These are phyloP conservation scores for Liodrosophila aerea DNA, from an alignment of 2,888 invertebrate genomes.

Conservation along the genomic window DNA sequence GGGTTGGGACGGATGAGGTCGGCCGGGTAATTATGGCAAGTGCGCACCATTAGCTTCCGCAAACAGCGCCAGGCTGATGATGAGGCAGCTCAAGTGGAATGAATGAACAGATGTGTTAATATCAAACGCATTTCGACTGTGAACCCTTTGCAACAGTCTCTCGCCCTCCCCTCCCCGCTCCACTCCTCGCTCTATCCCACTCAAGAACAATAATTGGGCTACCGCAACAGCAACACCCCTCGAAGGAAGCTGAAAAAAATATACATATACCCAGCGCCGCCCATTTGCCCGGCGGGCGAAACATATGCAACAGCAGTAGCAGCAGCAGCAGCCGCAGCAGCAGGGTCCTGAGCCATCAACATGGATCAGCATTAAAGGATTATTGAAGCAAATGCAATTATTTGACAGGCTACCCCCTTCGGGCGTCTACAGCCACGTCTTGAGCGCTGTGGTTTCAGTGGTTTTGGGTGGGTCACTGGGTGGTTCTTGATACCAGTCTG, in stretches of 20 bases:
- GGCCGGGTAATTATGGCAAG: slow-evolving; percentile 74
- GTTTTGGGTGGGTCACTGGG: slow-evolving; percentile 14
- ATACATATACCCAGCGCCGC: neutral
- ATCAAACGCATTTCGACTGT: slow-evolving; percentile 77
- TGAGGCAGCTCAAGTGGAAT: slow-evolving; percentile 79
- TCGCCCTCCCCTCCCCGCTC: slow-evolving; percentile 20
- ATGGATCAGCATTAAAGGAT: slow-evolving; percentile 82
- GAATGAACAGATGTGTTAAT: slow-evolving; percentile 82
- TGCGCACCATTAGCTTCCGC: slow-evolving; percentile 76
- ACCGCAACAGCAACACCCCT: slow-evolving; percentile 74
- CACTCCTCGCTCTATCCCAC: too few relatives aligned
- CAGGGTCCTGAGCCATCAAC: slow-evolving; percentile 66
- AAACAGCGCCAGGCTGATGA: slow-evolving; percentile 57
- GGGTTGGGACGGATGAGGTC: slow-evolving; percentile 29
- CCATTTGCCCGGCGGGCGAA: slow-evolving; percentile 30
- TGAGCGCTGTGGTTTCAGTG: slow-evolving; percentile 30
- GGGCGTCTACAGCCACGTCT: slow-evolving; percentile 25
- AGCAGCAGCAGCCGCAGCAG: slow-evolving; percentile 9
- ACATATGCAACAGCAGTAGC: slow-evolving; percentile 30
- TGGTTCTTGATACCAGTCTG: neutral
- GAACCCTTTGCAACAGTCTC: slow-evolving; percentile 74
- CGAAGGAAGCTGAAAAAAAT: slow-evolving; percentile 7
- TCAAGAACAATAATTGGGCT: slow-evolving; percentile 66
- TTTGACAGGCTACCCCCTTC: slow-evolving; percentile 63
- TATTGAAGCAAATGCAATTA: slow-evolving; percentile 83